Evolutionary conservation across 2,113 vertebrate genomes (phyloP).

Genomic region (Pleuronectes platessa): DNA sequence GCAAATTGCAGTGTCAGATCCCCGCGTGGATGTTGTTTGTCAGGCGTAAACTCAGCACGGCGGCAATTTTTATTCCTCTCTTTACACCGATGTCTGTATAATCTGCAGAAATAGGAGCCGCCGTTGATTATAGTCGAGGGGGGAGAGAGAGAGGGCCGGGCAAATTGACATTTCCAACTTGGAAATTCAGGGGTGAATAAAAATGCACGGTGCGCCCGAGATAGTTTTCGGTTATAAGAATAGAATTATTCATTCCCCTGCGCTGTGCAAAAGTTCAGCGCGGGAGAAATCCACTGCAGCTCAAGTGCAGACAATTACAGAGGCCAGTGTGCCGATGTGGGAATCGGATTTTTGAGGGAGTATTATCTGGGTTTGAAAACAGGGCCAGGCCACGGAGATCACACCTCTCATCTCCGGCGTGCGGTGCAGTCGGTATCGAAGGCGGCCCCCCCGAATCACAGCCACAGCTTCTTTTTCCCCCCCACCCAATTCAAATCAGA

Average conservation of each 20-base stretch:
- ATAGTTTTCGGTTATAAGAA: conserved; percentile 56
- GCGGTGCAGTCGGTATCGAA: conserved; percentile 23
- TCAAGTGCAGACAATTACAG: conserved; percentile 75
- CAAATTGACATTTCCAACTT: conserved; percentile 73
- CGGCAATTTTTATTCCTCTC: conserved; percentile 72
- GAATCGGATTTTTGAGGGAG: conserved; percentile 64
- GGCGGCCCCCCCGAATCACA: conserved; percentile 50
- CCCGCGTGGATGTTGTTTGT: conserved; percentile 73
- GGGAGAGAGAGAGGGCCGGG: conserved; percentile 50
- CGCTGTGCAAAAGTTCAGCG: conserved; percentile 66
- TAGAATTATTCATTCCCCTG: conserved; percentile 71
- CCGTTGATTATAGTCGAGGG: conserved; percentile 71
- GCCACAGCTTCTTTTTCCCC: conserved; percentile 34
- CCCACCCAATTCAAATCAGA: conserved; percentile 58
- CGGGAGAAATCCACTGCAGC: conserved; percentile 55
- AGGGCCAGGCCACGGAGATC: conserved; percentile 65
- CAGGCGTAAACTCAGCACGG: conserved; percentile 74
- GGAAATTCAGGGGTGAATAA: conserved; percentile 36
- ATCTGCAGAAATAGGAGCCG: conserved; percentile 70
- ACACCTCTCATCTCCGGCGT: conserved; percentile 58
- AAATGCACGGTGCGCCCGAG: conserved; percentile 25
- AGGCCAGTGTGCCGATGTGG: conserved; percentile 53
- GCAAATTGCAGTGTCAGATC: conserved; percentile 78
- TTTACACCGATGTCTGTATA: conserved; percentile 71
- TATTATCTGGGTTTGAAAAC: conserved; percentile 76